phyloP scores from a whole-genome alignment of 1,140 invertebrate genomes.

The Eupeodes corollae region DNA sequence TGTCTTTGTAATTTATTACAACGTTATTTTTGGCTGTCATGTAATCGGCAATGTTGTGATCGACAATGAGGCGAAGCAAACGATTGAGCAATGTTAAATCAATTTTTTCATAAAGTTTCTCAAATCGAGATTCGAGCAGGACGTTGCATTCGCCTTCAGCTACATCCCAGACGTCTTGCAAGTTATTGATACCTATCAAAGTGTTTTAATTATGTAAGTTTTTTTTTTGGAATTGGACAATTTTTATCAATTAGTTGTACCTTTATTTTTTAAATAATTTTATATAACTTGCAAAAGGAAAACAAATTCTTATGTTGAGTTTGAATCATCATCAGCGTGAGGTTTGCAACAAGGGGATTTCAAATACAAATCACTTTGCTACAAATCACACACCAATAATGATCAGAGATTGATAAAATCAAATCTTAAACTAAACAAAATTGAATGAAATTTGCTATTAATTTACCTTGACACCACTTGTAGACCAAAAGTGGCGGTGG shows the following conservation, averaged over 20 bases:
- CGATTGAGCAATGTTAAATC: slow-evolving; percentile 96
- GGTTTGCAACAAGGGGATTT: slow-evolving; percentile 55
- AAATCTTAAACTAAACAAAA: not conserved
- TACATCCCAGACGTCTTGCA: slow-evolving; percentile 98
- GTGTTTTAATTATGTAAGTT: slow-evolving; percentile 2
- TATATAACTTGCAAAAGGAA: not conserved
- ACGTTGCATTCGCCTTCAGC: slow-evolving; percentile 97
- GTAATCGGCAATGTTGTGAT: slow-evolving; percentile 99
- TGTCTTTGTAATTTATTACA: slow-evolving; percentile 99
- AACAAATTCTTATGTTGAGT: not conserved
- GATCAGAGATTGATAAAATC: slow-evolving; percentile 8
- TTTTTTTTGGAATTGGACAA: not conserved
- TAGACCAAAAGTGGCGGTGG: slow-evolving; percentile 95
- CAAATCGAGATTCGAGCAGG: slow-evolving; percentile 91
- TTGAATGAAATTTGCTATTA: not conserved
- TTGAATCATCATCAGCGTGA: slow-evolving; percentile 41
- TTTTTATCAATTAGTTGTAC: too few relatives aligned
- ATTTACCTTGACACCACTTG: slow-evolving; percentile 96
- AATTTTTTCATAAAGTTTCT: slow-evolving; percentile 99
- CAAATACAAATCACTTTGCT: slow-evolving; percentile 46
- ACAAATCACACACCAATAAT: slow-evolving; percentile 48
- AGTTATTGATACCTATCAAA: slow-evolving; percentile 74
- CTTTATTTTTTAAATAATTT: too few relatives aligned
- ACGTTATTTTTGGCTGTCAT: slow-evolving; percentile 99
- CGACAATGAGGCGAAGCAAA: slow-evolving; percentile 89